Evolutionary conservation across 2,888 invertebrate genomes (phyloP).

Genomic region (Mythimna vitellina): DNA sequence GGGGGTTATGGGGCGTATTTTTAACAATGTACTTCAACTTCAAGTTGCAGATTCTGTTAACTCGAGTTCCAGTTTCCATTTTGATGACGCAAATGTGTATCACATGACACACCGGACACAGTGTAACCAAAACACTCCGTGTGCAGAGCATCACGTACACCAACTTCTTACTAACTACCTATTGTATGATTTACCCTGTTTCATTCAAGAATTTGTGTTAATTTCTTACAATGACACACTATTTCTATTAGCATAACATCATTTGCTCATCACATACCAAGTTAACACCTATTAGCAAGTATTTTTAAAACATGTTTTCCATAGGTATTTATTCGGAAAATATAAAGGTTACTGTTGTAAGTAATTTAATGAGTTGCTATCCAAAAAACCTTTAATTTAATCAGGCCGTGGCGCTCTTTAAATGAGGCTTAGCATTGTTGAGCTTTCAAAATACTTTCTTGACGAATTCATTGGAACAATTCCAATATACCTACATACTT

Average conservation of each 20-base stretch:
- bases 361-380: background rate
- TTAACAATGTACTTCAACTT: conserved; percentile 26
- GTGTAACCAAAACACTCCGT: conserved; percentile 75
- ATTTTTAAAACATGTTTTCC: background rate
- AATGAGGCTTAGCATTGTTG: conserved; percentile 3
- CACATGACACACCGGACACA: conserved; percentile 76
- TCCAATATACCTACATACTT: conserved; percentile 1
- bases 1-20: conserved; percentile 1
- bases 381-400: background rate
- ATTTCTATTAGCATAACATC: conserved; percentile 25
- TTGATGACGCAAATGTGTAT: conserved; percentile 70
- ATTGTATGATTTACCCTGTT: conserved; percentile 55
- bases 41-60: conserved; percentile 57
- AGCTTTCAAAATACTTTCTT: background rate
- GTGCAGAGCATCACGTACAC: conserved; percentile 76
- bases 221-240: conserved; percentile 30
- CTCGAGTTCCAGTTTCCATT: conserved; percentile 70
- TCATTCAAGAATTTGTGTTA: conserved; percentile 46
- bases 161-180: conserved; percentile 52
- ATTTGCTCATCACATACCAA: conserved; percentile 14
- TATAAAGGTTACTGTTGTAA: background rate
- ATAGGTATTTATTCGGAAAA: conserved; percentile 6
- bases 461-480: background rate
- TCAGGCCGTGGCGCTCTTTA: background rate
- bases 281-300: conserved; percentile 28